These are phyloP conservation scores for Philopotamus ludificatus DNA, from an alignment of 1,140 invertebrate species.

Conservation along the genomic window DNA sequence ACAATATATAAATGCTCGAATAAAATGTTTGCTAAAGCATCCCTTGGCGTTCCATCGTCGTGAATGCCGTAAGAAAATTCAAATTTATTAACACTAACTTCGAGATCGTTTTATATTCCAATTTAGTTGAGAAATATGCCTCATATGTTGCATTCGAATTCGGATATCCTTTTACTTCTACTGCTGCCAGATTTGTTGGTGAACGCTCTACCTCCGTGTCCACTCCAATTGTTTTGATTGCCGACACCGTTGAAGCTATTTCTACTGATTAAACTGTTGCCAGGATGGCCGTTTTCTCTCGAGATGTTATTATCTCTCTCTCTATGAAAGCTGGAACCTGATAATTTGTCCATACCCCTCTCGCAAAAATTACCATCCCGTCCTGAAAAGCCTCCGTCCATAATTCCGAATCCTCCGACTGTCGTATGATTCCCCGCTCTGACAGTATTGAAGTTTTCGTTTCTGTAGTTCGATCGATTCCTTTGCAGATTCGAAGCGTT, in stretches of 20 bases:
- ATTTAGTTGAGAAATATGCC: too few relatives aligned
- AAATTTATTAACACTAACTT: too few relatives aligned
- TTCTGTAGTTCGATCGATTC: slow-evolving; percentile 30
- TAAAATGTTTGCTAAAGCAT: too few relatives aligned
- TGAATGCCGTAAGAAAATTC: too few relatives aligned
- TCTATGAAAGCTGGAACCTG: slow-evolving; percentile 51
- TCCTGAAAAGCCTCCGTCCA: slow-evolving; percentile 33
- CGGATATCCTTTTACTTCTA: slow-evolving; percentile 56
- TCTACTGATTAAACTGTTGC: slow-evolving; percentile 52
- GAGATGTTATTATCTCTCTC: slow-evolving; percentile 45
- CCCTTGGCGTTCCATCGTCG: too few relatives aligned
- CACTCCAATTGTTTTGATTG: slow-evolving; percentile 43
- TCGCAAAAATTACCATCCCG: slow-evolving; percentile 48
- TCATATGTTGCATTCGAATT: slow-evolving; percentile 62
- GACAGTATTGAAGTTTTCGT: slow-evolving; percentile 33
- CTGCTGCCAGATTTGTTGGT: slow-evolving; percentile 51
- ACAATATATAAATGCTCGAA: too few relatives aligned
- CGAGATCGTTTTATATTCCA: too few relatives aligned
- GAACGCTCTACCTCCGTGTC: slow-evolving; percentile 45
- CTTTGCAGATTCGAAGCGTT: slow-evolving; percentile 16
- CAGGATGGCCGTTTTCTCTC: slow-evolving; percentile 37
- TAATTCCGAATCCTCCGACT: slow-evolving; percentile 33
- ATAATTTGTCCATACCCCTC: slow-evolving; percentile 49
- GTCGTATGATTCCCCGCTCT: slow-evolving; percentile 32
- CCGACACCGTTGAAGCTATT: slow-evolving; percentile 54